Conservation (phyloP, 2,113 vertebrate species). For the Chaetura pelagica region DNA sequence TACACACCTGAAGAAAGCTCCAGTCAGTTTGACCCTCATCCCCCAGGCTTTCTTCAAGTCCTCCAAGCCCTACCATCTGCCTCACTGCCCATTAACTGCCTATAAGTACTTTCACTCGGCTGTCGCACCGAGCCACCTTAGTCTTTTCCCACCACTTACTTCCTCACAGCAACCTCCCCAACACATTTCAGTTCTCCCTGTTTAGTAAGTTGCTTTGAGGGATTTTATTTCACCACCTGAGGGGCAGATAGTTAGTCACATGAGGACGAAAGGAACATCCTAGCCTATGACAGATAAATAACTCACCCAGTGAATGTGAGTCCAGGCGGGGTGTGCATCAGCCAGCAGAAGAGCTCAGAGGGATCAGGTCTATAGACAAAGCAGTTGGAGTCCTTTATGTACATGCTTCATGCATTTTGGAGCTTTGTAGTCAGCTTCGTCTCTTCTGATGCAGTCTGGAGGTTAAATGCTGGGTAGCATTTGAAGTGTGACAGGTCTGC, state of each 20-base stretch:
- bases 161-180: neutral
- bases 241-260: neutral
- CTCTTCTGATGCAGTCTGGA: neutral
- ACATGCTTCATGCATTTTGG: neutral
- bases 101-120: neutral
- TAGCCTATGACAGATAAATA: neutral
- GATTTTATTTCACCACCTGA: neutral
- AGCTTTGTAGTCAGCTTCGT: neutral
- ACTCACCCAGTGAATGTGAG: neutral
- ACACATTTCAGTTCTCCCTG: neutral
- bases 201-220: neutral
- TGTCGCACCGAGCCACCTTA: neutral
- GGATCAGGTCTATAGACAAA: neutral
- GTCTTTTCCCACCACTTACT: neutral
- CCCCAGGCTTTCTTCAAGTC: neutral
- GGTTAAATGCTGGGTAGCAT: neutral
- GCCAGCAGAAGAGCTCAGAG: neutral
- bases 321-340: neutral
- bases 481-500: neutral
- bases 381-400: neutral
- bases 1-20: neutral
- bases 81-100: neutral
- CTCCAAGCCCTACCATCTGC: neutral
- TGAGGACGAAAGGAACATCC: neutral
- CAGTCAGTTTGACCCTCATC: neutral